phyloP scores from a whole-genome alignment of 2,888 invertebrate genomes.

The Andrena hattorfiana region DNA sequence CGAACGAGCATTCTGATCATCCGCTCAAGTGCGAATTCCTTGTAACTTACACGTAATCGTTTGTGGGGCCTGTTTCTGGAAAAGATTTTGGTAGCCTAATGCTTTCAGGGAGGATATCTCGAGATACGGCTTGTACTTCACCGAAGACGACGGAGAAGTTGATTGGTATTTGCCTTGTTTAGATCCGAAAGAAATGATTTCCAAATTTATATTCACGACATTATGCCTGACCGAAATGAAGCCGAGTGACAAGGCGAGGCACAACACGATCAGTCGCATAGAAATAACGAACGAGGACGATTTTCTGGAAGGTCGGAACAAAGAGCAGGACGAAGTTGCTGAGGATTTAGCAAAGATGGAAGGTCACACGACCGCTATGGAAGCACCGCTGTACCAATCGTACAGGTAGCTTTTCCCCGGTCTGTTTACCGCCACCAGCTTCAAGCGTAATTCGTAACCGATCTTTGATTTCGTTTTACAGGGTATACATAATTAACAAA shows the following conservation, averaged over 20 bases:
- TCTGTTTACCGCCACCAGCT: conserved; percentile 19
- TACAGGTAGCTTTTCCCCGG: conserved; percentile 76
- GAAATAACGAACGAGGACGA: conserved; percentile 84
- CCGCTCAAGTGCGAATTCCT: conserved; percentile 81
- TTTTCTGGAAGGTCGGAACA: conserved; percentile 74
- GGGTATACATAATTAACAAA: conserved; percentile 92
- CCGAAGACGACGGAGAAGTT: conserved; percentile 98
- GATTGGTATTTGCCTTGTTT: conserved; percentile 97
- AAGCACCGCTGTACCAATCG: conserved; percentile 94
- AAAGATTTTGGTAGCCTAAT: conserved; percentile 20
- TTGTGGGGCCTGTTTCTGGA: neutral
- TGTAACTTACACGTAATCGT: neutral
- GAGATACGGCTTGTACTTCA: conserved; percentile 95
- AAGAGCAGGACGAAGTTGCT: conserved; percentile 78
- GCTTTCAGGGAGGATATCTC: conserved; percentile 86
- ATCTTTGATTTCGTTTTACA: conserved; percentile 84
- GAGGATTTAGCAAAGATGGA: conserved; percentile 89
- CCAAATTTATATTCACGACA: conserved; percentile 96
- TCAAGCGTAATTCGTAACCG: conserved; percentile 10
- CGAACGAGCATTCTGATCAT: conserved; percentile 84
- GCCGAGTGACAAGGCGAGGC: conserved; percentile 83
- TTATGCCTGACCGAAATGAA: conserved; percentile 94
- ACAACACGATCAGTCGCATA: conserved; percentile 75
- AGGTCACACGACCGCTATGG: conserved; percentile 92
- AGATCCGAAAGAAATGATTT: conserved; percentile 94